phyloP scores from a whole-genome alignment of 1,140 invertebrate species.

The Lucilia sericata region DNA sequence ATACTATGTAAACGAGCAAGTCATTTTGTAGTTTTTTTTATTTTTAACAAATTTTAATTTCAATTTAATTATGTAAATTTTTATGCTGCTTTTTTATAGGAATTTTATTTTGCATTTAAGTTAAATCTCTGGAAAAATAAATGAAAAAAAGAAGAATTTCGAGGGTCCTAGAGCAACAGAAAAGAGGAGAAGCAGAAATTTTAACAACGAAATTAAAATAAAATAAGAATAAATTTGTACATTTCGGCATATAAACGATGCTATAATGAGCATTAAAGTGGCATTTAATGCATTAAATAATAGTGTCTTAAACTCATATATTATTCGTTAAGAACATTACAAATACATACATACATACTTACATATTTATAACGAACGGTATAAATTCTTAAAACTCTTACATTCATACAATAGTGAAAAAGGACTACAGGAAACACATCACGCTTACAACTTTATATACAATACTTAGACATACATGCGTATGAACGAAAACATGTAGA shows the following conservation, averaged over 20 bases:
- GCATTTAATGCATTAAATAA: slow-evolving; percentile 12
- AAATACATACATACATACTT: not conserved
- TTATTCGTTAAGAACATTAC: too few species aligned
- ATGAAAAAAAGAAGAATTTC: not conserved
- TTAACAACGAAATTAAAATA: not conserved
- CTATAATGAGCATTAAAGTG: slow-evolving; percentile 11
- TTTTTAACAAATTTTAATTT: not conserved
- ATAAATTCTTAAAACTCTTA: not conserved
- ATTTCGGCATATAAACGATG: not conserved
- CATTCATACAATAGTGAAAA: not conserved
- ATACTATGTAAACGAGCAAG: too few species aligned
- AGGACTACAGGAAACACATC: not conserved
- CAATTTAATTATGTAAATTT: not conserved
- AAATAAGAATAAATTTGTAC: slow-evolving; percentile 4
- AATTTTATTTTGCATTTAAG: not conserved
- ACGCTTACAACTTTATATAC: not conserved
- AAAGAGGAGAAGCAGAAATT: not conserved
- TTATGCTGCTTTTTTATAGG: not conserved
- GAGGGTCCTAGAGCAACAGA: not conserved
- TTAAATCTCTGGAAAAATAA: not conserved
- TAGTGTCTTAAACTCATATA: slow-evolving; percentile 3
- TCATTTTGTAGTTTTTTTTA: too few species aligned
- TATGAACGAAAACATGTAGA: not conserved
- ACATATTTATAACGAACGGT: not conserved
- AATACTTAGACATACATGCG: not conserved